phyloP scores from a whole-genome alignment of 2,113 vertebrate species.

The Daubentonia madagascariensis region DNA sequence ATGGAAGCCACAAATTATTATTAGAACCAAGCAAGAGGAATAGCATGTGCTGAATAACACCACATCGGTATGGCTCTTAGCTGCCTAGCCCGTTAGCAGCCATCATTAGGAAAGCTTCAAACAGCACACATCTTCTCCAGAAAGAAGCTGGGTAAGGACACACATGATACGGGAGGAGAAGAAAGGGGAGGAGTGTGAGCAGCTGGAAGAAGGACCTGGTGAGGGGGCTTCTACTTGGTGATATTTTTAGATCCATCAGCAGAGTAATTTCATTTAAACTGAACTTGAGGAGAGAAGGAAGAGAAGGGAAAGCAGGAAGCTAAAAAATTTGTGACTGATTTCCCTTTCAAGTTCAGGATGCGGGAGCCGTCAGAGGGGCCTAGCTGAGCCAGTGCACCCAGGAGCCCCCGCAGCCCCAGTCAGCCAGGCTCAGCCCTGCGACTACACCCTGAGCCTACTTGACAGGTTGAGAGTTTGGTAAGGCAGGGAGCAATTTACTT shows the following conservation, averaged over 20 bases:
- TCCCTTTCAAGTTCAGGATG: conserved; percentile 11
- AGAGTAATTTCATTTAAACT: neutral
- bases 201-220: neutral
- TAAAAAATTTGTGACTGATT: neutral
- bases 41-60: neutral
- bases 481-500: neutral
- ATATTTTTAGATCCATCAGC: neutral
- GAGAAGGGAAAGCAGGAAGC: conserved; percentile 9
- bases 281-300: neutral
- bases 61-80: neutral
- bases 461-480: neutral
- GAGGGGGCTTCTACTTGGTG: neutral
- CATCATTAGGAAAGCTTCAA: neutral
- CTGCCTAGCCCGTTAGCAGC: neutral
- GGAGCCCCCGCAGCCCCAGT: neutral
- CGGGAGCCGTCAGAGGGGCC: neutral
- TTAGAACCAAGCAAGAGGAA: neutral
- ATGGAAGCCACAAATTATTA: neutral
- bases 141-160: neutral
- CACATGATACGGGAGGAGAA: neutral
- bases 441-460: neutral
- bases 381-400: neutral
- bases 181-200: neutral
- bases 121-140: neutral
- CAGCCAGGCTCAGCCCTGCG: neutral